Base-by-base conservation (phyloP, 2,797 vertebrate species). In the Pseudochaenichthys georgianus region DNA sequence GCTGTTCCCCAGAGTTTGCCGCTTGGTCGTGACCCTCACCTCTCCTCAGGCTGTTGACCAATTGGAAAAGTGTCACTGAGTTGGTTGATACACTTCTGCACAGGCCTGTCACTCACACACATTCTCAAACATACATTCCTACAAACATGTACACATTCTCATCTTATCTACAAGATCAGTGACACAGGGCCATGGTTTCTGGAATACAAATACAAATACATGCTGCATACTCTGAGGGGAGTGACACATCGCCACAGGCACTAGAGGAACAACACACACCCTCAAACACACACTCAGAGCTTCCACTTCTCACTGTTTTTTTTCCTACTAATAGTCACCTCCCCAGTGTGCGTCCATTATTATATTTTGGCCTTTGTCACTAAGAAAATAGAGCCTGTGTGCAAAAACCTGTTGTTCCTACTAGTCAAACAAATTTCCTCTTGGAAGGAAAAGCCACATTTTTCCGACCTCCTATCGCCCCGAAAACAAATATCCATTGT, bases 11-110 rank as follows among this genome's bases (percentile, higher is more conserved):
- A 19, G 19, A 1, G 19, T 19, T 19, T 19, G n/a, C n/a, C n/a
- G n/a, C n/a, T 19, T 1, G 1, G 28, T 28, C 28, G 75, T 70
- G 87, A 86, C 65, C 42, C 57, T 38, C 64, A 4, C 51, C 45
- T 78, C 55, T 8, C 55, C 62, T 46, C 15, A 1, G 54, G 48
- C 62, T 70, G 55, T 54, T 79, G 72, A 77, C 55, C 64, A 75
- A 85, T 66, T 76, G 51, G 48, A 70, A 70, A 78, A 67, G 23
- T 71, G 66, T 78, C 41, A 28, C 64, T 12, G 0, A 13, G 57
- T 59, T 42, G 80, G 64, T 82, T 87, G 38, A 61, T 9, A 19
- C 75, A 50, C 53, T 21, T 13, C 64, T 17, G 21, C 28, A 52
- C 63, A 64, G 69, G 45, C 48, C 50, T 65, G 72, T 73, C 58